Conservation (phyloP, 2,113 vertebrate genomes). For the Nettapus auritus region DNA sequence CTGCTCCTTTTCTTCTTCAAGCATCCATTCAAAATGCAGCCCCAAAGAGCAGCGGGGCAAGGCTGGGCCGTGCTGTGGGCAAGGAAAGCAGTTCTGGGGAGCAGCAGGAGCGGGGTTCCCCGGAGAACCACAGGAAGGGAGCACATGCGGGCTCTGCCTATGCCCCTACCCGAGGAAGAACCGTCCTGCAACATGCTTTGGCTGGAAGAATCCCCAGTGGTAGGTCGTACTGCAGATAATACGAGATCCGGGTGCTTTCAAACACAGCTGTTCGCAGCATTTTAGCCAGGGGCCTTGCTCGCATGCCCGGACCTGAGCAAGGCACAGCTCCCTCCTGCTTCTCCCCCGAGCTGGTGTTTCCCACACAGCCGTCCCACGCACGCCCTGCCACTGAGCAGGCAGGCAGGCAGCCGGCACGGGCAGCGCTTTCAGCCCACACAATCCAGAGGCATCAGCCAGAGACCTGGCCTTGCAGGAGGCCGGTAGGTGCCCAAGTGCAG, state of each 20-base stretch:
- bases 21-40: background rate
- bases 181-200: fast-evolving
- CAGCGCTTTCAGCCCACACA: background rate
- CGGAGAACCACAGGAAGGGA: fast-evolving
- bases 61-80: background rate
- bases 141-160: fast-evolving
- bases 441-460: background rate
- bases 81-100: background rate
- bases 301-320: background rate
- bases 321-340: background rate
- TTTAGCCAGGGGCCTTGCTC: background rate
- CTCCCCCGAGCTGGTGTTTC: background rate
- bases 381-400: background rate
- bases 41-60: fast-evolving
- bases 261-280: background rate
- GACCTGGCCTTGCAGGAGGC: fast-evolving
- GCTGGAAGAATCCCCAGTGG: background rate
- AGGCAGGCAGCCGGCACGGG: background rate
- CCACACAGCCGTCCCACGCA: background rate
- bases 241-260: background rate
- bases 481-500: fast-evolving
- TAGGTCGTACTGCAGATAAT: background rate
- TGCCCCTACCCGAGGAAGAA: background rate
- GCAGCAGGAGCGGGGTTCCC: fast-evolving
- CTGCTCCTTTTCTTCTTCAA: background rate